phyloP scores from a whole-genome alignment of 2,113 vertebrate species.

The Thinocorus orbignyianus region DNA sequence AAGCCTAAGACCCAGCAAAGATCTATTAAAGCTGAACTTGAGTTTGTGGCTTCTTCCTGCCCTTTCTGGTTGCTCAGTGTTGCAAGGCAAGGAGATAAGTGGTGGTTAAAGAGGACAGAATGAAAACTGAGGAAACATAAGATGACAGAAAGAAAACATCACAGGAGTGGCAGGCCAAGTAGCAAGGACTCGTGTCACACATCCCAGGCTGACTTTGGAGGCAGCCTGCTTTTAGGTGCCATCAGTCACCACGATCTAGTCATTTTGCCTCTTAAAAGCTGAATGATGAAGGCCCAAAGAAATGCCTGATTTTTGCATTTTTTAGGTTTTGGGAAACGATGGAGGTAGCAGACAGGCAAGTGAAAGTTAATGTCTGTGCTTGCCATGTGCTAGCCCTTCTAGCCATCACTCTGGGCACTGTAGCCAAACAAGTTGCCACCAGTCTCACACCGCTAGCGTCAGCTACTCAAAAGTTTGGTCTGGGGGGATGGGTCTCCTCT shows the following conservation, averaged over 20 bases:
- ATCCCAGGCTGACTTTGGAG: neutral
- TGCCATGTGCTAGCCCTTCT: neutral
- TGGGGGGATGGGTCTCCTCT: too few relatives aligned
- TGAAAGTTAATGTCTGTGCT: neutral
- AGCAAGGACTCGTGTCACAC: rapidly evolving
- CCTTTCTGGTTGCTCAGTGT: neutral
- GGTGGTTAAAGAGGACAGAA: neutral
- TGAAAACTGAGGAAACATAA: neutral
- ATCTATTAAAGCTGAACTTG: neutral
- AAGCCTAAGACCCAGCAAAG: neutral
- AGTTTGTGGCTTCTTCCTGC: neutral
- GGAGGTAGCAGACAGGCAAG: neutral
- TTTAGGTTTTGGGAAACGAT: neutral
- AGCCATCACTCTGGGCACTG: neutral
- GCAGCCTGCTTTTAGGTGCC: neutral
- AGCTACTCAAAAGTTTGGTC: neutral
- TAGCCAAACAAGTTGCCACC: neutral
- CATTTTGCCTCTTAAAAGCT: neutral
- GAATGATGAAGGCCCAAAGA: neutral
- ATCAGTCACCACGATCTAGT: neutral
- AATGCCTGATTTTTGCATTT: neutral
- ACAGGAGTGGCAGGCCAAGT: neutral
- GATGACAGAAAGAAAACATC: neutral
- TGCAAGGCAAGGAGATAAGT: neutral
- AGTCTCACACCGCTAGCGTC: rapidly evolving